A percentile compares a stretch with the other conserved stretches of the same genome.
phyloP scores from a whole-genome alignment of 53 echinoderm and acorn worm genomes.

The Arbacia lixula region DNA sequence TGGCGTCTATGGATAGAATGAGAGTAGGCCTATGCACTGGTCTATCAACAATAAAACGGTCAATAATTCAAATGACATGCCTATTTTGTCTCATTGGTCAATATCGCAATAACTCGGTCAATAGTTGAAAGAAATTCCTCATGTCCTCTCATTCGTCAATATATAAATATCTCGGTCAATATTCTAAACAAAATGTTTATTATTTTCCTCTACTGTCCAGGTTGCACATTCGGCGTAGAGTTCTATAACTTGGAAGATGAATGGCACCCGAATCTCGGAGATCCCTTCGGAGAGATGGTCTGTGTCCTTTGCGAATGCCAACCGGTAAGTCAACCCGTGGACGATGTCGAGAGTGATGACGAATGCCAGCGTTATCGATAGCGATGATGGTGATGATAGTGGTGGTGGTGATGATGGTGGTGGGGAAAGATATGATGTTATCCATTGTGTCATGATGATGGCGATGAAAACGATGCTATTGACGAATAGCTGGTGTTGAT shows the following conservation, averaged over 20 bases:
- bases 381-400: background rate
- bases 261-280: conserved; percentile 89
- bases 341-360: background rate
- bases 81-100: too few relatives aligned
- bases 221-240: conserved; percentile 90
- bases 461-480: too few relatives aligned
- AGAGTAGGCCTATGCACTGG: too few relatives aligned
- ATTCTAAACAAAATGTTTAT: too few relatives aligned
- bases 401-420: background rate
- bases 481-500: too few relatives aligned
- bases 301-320: conserved; percentile 85
- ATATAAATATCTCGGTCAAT: too few relatives aligned
- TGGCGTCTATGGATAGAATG: too few relatives aligned
- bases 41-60: too few relatives aligned
- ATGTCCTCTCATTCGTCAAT: too few relatives aligned
- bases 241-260: conserved; percentile 79
- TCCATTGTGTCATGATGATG: background rate
- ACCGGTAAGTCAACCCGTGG: conserved; percentile 72
- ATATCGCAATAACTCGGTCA: too few relatives aligned
- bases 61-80: too few relatives aligned
- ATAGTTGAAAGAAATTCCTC: too few relatives aligned
- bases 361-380: background rate
- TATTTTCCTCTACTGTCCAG: conserved; percentile 51
- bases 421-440: background rate
- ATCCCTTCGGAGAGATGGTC: conserved; percentile 84